Percentiles rank a stretch among this genome's conserved stretches.
Evolutionary conservation across 2,797 vertebrate species (phyloP).

Genomic region (Chelon labrosus): DNA sequence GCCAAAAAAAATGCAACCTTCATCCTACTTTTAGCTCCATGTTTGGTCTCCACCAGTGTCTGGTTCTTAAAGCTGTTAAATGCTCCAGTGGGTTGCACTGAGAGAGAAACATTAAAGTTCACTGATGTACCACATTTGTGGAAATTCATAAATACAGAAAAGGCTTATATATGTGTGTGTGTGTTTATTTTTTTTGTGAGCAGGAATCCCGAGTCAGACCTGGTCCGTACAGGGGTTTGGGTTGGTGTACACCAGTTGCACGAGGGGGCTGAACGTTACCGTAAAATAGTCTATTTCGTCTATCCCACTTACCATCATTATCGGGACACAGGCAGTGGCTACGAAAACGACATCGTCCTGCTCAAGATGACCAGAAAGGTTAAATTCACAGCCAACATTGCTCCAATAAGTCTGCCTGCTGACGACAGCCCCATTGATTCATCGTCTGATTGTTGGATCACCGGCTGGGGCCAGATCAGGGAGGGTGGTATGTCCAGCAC

Average conservation of each 20-base stretch:
- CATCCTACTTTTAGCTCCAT: not conserved
- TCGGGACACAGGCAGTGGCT: fast-evolving
- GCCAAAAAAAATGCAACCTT: no score
- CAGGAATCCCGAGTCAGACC: fast-evolving
- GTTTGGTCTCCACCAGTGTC: not conserved
- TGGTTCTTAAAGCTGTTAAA: not conserved
- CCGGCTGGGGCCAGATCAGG: constrained; percentile 43
- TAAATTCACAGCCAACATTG: fast-evolving
- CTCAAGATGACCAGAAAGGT: constrained; percentile 10
- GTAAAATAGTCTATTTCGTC: fast-evolving
- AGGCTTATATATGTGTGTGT: not conserved
- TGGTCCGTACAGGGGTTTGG: fast-evolving
- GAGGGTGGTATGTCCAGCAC: constrained; percentile 8
- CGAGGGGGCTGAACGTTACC: fast-evolving
- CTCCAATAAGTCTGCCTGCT: not conserved
- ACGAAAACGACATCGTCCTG: constrained; percentile 42
- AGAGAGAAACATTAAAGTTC: no score
- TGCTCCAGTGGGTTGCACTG: not conserved
- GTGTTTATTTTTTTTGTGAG: constrained; percentile 19
- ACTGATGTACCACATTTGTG: no score
- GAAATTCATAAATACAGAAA: no score
- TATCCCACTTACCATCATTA: fast-evolving
- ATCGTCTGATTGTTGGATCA: constrained; percentile 56
- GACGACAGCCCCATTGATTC: fast-evolving
- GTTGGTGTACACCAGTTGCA: not conserved